Conservation (phyloP, 2,797 vertebrate species). For the Adelosebastes latens region DNA sequence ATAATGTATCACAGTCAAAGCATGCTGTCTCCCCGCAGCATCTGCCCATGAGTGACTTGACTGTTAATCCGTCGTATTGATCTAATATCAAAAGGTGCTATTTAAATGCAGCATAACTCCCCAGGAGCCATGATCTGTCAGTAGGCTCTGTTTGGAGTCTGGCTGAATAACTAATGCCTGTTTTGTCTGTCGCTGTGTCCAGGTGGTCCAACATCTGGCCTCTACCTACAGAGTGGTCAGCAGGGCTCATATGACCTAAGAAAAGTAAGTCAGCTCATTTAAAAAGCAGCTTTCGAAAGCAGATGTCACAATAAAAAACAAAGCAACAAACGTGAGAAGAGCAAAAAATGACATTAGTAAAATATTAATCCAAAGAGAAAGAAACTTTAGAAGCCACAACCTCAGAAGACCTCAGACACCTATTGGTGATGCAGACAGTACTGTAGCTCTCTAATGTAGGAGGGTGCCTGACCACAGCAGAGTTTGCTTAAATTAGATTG, state of each 20-base stretch:
- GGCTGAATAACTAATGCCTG: slow-evolving; percentile 72
- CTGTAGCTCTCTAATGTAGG: not conserved
- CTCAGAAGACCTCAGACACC: not conserved
- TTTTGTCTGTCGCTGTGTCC: slow-evolving; percentile 65
- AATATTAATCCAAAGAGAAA: not conserved
- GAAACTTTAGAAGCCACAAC: not conserved
- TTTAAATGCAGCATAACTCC: slow-evolving; percentile 82
- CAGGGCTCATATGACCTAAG: slow-evolving; percentile 80
- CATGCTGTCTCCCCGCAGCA: slow-evolving; percentile 81
- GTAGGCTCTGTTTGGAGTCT: slow-evolving; percentile 77
- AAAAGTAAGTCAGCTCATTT: slow-evolving; percentile 59
- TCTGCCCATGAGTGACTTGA: slow-evolving; percentile 85
- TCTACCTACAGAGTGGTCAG: slow-evolving; percentile 85
- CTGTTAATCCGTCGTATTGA: slow-evolving; percentile 86
- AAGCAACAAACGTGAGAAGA: not conserved
- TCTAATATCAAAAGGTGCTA: slow-evolving; percentile 83
- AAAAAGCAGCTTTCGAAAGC: not conserved
- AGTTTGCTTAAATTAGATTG: not conserved
- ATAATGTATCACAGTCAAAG: slow-evolving; percentile 88
- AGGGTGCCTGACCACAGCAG: not conserved
- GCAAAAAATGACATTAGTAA: not conserved
- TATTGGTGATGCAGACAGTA: not conserved
- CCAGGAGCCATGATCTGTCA: slow-evolving; percentile 71
- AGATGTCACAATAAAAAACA: not conserved
- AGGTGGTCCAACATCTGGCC: slow-evolving; percentile 88